Conservation (phyloP, 2,797 vertebrate species). For the Rhinichthys osculus region DNA sequence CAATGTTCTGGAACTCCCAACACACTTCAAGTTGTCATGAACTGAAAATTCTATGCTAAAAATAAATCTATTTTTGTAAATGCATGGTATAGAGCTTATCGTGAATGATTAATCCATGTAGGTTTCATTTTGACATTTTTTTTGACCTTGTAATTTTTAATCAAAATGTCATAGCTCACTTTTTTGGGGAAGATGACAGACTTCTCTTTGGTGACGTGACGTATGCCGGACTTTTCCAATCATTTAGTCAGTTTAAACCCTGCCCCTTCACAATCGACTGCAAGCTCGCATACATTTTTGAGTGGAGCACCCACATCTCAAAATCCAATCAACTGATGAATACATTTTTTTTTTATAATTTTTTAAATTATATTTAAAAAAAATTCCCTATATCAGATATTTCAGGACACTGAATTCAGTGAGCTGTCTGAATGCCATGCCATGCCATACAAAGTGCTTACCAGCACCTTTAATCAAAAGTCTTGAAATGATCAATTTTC, state of each 20-base stretch:
- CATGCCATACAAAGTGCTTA: not conserved
- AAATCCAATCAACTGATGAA: not conserved
- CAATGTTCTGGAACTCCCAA: slow-evolving; percentile 4
- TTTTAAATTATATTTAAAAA: too few relatives aligned
- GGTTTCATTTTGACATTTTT: not conserved
- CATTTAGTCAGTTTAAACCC: not conserved
- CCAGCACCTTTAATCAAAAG: slow-evolving; percentile 24
- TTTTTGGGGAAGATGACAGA: not conserved
- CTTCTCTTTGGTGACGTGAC: not conserved
- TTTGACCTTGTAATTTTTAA: not conserved
- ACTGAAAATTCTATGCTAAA: not conserved
- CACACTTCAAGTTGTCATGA: not conserved
- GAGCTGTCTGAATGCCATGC: not conserved
- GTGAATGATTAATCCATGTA: not conserved
- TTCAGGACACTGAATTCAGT: not conserved
- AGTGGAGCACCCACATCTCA: not conserved
- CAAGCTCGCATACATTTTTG: not conserved
- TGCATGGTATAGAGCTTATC: not conserved
- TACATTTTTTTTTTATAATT: too few relatives aligned
- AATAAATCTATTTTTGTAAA: not conserved
- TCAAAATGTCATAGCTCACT: not conserved
- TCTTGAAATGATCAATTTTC: slow-evolving; percentile 1
- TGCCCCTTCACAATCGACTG: not conserved
- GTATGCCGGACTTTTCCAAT: not conserved
- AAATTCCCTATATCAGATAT: not conserved